Evolutionary conservation across 2,797 vertebrate genomes (phyloP).

Genomic region (Chiloscyllium punctatum): DNA sequence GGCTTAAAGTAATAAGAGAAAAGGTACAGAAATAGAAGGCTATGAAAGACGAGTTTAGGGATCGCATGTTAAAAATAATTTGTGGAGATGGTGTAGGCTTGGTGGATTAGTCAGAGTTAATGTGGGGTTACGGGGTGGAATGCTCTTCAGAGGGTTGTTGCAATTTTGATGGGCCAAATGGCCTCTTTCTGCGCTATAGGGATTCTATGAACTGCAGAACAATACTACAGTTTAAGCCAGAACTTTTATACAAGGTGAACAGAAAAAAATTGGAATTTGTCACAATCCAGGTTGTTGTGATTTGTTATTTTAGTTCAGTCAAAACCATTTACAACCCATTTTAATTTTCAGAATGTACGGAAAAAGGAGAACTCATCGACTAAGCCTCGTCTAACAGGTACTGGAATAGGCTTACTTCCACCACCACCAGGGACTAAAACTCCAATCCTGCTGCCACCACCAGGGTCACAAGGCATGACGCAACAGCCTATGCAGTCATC

Average conservation of each 20-base stretch:
- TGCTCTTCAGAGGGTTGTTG: too few species aligned
- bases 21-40: too few species aligned
- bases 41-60: too few species aligned
- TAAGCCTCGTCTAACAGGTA: slow-evolving; percentile 55
- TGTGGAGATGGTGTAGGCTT: too few species aligned
- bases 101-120: too few species aligned
- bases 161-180: too few species aligned
- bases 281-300: neutral
- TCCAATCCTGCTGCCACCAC: slow-evolving; percentile 48
- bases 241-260: neutral
- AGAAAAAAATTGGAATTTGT: neutral
- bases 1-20: too few species aligned
- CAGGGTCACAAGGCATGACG: slow-evolving; percentile 39
- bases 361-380: slow-evolving; percentile 69
- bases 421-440: slow-evolving; percentile 74
- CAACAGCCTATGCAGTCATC: slow-evolving; percentile 46
- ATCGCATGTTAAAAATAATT: too few species aligned
- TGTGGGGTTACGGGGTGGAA: too few species aligned
- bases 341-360: slow-evolving; percentile 70
- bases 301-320: neutral
- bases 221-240: neutral
- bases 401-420: slow-evolving; percentile 63
- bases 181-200: too few species aligned
- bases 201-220: neutral
- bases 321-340: neutral